Conservation (phyloP, 2,113 vertebrate species). For the Natator depressus region DNA sequence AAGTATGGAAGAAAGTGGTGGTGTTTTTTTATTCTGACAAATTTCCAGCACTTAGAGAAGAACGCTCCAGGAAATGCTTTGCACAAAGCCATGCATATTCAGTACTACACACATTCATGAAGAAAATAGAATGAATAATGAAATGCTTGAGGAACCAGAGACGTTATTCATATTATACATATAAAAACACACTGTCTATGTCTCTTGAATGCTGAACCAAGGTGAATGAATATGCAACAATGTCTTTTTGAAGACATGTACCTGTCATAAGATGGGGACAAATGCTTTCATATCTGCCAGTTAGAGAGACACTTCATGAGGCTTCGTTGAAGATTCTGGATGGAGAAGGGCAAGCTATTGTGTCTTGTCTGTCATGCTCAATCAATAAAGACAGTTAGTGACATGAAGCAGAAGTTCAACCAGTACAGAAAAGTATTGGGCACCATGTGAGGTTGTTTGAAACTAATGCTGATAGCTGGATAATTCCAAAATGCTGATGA, state of each 20-base stretch:
- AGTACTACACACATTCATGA: slow-evolving; percentile 50
- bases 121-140: slow-evolving; percentile 69
- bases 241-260: slow-evolving; percentile 32
- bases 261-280: slow-evolving; percentile 53
- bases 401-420: slow-evolving; percentile 51
- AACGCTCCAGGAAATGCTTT: slow-evolving; percentile 36
- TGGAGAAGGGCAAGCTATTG: not conserved
- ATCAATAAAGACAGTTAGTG: slow-evolving; percentile 48
- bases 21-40: slow-evolving; percentile 37
- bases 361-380: slow-evolving; percentile 10
- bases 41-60: slow-evolving; percentile 24
- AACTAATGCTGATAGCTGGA: slow-evolving; percentile 24
- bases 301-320: slow-evolving; percentile 9
- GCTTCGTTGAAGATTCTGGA: not conserved
- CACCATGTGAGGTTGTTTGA: slow-evolving; percentile 38
- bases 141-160: slow-evolving; percentile 37
- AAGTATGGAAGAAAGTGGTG: not conserved
- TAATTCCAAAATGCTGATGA: slow-evolving; percentile 57
- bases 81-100: slow-evolving; percentile 51
- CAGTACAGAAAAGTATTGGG: slow-evolving; percentile 10
- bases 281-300: slow-evolving; percentile 44
- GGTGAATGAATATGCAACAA: slow-evolving; percentile 65
- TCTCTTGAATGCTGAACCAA: slow-evolving; percentile 49
- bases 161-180: slow-evolving; percentile 48
- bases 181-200: slow-evolving; percentile 53